Conservation (phyloP, 2,888 invertebrate species). For the Tipula lateralis region DNA sequence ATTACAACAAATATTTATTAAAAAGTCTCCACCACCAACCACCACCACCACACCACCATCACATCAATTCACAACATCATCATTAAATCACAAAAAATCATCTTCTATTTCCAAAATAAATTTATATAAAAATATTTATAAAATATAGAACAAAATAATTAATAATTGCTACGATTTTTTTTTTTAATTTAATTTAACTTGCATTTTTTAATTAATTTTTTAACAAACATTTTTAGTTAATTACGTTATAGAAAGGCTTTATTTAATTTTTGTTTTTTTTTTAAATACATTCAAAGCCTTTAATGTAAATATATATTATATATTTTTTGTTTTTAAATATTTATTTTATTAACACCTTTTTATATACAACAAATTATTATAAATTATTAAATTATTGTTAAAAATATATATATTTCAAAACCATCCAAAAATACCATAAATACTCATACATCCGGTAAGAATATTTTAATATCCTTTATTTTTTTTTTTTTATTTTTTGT, state of each 20-base stretch:
- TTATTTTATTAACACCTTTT: not conserved
- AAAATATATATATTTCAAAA: not conserved
- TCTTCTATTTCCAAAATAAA: not conserved
- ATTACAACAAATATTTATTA: not conserved
- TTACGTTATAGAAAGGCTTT: not conserved
- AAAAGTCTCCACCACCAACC: conserved; percentile 20
- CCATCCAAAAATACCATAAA: conserved; percentile 35
- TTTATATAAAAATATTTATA: not conserved
- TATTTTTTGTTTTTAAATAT: not conserved
- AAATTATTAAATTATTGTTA: not conserved
- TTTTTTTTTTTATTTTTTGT: conserved; percentile 31
- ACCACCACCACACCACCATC: not conserved
- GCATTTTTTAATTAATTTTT: conserved; percentile 19
- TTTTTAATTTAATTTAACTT: not conserved
- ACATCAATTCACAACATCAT: not conserved
- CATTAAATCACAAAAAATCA: not conserved
- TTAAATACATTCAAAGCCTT: not conserved
- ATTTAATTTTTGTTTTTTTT: not conserved
- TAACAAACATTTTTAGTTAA: not conserved
- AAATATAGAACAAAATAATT: conserved; percentile 26
- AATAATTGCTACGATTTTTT: not conserved
- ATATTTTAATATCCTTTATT: conserved; percentile 36
- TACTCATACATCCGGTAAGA: conserved; percentile 39
- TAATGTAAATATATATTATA: not conserved
- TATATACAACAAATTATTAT: not conserved